Conservation (phyloP, 2,797 vertebrate genomes). For the Chaetophractus vellerosus region DNA sequence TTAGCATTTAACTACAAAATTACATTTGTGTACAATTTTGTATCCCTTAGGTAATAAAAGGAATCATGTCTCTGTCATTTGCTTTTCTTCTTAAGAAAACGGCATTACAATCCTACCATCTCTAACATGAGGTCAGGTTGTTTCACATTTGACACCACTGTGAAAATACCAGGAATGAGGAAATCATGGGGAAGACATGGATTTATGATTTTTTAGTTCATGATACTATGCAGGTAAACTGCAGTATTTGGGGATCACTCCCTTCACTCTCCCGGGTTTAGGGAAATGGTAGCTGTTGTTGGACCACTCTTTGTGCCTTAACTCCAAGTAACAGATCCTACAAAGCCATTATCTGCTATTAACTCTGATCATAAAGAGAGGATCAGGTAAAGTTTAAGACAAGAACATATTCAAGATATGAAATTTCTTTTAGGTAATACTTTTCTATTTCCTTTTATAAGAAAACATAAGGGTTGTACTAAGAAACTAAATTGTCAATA, state of each 20-base stretch:
- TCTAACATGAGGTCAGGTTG: background rate
- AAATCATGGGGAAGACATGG: background rate
- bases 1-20: slow-evolving; percentile 58
- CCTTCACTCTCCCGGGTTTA: slow-evolving; percentile 1
- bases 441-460: slow-evolving; percentile 53
- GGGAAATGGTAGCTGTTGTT: background rate
- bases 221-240: slow-evolving; percentile 7
- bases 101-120: background rate
- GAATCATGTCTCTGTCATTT: slow-evolving; percentile 64
- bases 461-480: slow-evolving; percentile 20
- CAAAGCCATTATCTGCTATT: slow-evolving; percentile 2
- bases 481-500: slow-evolving; percentile 34
- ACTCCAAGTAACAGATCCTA: slow-evolving; percentile 27
- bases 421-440: background rate
- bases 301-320: slow-evolving; percentile 14
- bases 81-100: slow-evolving; percentile 55
- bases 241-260: slow-evolving; percentile 45
- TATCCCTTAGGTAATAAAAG: slow-evolving; percentile 45
- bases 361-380: background rate
- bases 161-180: slow-evolving; percentile 60
- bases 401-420: background rate
- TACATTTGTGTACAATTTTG: slow-evolving; percentile 27
- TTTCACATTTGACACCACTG: background rate
- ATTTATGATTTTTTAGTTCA: slow-evolving; percentile 28
- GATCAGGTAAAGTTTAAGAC: slow-evolving; percentile 33